These are phyloP conservation scores for Pygoscelis antarcticus DNA, from an alignment of 2,113 vertebrate species.

Conservation along the genomic window DNA sequence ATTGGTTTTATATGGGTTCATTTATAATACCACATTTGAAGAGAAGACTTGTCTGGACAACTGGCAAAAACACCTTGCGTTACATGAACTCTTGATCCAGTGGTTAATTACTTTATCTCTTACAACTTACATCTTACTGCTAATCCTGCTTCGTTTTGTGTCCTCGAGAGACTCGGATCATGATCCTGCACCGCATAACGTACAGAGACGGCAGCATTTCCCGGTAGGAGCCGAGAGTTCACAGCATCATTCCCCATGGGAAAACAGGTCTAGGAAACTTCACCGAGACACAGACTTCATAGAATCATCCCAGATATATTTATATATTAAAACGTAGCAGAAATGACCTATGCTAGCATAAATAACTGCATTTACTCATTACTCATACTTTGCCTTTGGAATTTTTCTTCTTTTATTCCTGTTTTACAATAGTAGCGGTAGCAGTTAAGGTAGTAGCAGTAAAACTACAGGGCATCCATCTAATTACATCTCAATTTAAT, in stretches of 20 bases:
- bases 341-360: neutral
- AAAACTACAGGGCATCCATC: neutral
- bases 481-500: neutral
- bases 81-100: neutral
- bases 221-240: neutral
- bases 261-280: neutral
- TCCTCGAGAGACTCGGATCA: neutral
- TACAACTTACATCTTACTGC: neutral
- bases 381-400: neutral
- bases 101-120: neutral
- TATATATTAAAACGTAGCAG: neutral
- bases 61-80: neutral
- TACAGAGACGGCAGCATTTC: neutral
- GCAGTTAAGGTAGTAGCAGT: neutral
- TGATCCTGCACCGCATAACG: neutral
- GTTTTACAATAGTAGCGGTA: neutral
- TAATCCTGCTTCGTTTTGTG: neutral
- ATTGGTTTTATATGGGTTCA: neutral
- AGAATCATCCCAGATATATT: neutral
- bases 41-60: neutral
- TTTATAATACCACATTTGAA: neutral
- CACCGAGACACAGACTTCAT: neutral
- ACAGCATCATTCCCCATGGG: neutral
- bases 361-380: neutral
- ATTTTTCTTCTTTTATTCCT: conserved; percentile 2